phyloP scores from a whole-genome alignment of 2,888 invertebrate species.

The Phengaris arion region DNA sequence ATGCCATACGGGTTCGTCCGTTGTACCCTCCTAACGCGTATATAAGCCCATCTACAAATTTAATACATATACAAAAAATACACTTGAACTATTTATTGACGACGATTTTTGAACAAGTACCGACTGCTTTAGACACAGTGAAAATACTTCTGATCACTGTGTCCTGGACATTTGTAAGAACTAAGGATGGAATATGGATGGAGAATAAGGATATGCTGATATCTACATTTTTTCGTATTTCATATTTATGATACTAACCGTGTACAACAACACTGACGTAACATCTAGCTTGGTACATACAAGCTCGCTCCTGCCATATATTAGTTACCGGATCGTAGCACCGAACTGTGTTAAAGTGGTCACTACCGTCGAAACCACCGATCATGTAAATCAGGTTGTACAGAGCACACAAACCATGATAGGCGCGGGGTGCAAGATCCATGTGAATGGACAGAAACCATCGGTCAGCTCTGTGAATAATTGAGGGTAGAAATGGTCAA shows the following conservation, averaged over 20 bases:
- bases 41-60: constrained; percentile 80
- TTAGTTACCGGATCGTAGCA: constrained; percentile 88
- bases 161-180: no score
- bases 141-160: no score
- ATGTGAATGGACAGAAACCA: constrained; percentile 87
- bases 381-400: constrained; percentile 87
- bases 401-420: constrained; percentile 87
- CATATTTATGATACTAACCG: constrained; percentile 56
- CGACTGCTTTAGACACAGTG: no score
- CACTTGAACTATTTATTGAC: background rate
- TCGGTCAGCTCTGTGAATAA: constrained; percentile 81
- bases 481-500: background rate
- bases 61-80: background rate
- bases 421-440: constrained; percentile 85
- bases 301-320: constrained; percentile 86
- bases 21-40: constrained; percentile 93
- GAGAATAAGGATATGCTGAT: no score
- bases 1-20: constrained; percentile 85
- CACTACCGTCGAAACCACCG: constrained; percentile 89
- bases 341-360: constrained; percentile 88
- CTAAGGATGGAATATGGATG: no score
- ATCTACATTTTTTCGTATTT: no score
- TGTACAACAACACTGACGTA: constrained; percentile 87
- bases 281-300: constrained; percentile 89
- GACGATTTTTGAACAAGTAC: no score